These are phyloP conservation scores for Leucophenga maculata DNA, from an alignment of 2,888 invertebrate species.

Conservation along the genomic window DNA sequence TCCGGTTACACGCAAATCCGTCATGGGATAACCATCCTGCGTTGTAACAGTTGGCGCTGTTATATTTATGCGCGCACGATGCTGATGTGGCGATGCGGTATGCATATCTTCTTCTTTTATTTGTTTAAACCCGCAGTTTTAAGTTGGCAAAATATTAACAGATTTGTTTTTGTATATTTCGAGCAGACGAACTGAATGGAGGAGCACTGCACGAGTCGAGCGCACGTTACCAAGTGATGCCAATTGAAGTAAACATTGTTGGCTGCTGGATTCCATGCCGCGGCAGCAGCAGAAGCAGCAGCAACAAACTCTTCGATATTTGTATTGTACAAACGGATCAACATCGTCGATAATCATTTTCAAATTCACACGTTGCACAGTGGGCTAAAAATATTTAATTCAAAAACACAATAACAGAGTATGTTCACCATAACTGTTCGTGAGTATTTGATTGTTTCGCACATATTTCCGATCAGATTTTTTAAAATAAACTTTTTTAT, in stretches of 20 bases:
- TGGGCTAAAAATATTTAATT: not conserved
- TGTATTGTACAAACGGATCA: not conserved
- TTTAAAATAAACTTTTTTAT: too few relatives aligned
- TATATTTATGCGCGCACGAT: conserved; percentile 34
- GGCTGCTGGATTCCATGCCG: not conserved
- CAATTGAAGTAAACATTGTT: conserved; percentile 16
- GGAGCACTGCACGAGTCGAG: conserved; percentile 20
- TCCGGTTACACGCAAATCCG: conserved; percentile 47
- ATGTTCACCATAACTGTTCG: too few relatives aligned
- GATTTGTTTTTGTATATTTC: not conserved
- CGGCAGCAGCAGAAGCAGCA: not conserved
- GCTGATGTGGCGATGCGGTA: conserved; percentile 35
- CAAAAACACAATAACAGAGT: too few relatives aligned
- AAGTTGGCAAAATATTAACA: not conserved
- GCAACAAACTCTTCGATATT: not conserved
- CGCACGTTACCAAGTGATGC: conserved; percentile 26
- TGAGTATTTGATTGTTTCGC: too few relatives aligned
- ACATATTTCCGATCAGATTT: too few relatives aligned
- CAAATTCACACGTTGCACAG: conserved; percentile 20
- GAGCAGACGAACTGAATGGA: not conserved
- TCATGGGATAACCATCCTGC: conserved; percentile 38
- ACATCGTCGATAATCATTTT: not conserved
- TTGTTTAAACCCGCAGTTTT: too few relatives aligned
- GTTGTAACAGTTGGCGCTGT: not conserved
- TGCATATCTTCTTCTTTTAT: conserved; percentile 35